These are phyloP conservation scores for Augochlora pura DNA, from an alignment of 1,140 invertebrate genomes.

Conservation along the genomic window DNA sequence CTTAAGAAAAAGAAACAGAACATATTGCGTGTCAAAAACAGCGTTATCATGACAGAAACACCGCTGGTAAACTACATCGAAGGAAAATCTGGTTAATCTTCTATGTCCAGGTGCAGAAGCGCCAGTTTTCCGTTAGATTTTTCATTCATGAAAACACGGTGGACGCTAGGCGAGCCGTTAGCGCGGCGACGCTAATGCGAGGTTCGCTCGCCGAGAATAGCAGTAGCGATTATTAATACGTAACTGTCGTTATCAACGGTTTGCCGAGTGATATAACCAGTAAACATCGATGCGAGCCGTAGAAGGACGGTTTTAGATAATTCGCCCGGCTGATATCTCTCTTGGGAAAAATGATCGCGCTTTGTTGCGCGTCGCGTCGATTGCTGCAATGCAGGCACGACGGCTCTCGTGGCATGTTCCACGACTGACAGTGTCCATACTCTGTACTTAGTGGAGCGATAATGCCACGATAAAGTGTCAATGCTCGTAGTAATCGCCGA, in stretches of 20 bases:
- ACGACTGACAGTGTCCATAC: neutral
- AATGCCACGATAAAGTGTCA: neutral
- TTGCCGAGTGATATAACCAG: slow-evolving; percentile 22
- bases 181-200: neutral
- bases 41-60: too few species aligned
- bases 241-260: slow-evolving; percentile 18
- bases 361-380: neutral
- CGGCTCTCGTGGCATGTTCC: neutral
- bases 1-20: too few species aligned
- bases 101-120: too few species aligned
- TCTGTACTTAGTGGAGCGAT: neutral
- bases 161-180: too few species aligned
- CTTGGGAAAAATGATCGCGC: neutral
- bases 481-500: neutral
- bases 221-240: slow-evolving; percentile 42
- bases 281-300: slow-evolving; percentile 30
- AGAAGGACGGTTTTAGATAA: slow-evolving; percentile 7
- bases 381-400: neutral
- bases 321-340: neutral
- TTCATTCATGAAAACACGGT: too few species aligned
- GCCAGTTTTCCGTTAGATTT: too few species aligned
- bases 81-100: too few species aligned
- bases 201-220: neutral
- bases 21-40: too few species aligned
- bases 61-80: too few species aligned